These are phyloP conservation scores for Etia nguti DNA, from an alignment of 2,113 vertebrate species.

Conservation along the genomic window DNA sequence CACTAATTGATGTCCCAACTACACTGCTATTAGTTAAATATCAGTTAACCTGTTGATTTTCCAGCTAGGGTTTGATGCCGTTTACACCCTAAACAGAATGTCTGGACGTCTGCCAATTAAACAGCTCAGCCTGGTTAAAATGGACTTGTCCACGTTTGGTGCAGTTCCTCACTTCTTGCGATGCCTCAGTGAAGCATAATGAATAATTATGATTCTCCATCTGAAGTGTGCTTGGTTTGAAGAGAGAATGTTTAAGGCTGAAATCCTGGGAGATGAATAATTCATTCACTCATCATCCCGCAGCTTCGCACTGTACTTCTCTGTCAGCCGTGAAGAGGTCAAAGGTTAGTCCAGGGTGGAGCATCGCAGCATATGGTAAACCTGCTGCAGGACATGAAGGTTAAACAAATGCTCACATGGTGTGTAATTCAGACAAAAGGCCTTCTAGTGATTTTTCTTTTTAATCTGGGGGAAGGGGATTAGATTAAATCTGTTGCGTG, in stretches of 20 bases:
- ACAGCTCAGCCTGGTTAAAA: not conserved
- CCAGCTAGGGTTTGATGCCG: not conserved
- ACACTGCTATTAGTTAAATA: not conserved
- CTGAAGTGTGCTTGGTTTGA: not conserved
- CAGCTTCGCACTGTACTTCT: not conserved
- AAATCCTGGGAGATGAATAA: not conserved
- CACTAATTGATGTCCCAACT: not conserved
- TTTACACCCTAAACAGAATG: not conserved
- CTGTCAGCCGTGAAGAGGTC: not conserved
- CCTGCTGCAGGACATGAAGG: not conserved
- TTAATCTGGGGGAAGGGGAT: constrained; percentile 37
- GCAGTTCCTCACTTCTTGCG: not conserved
- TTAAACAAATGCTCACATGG: not conserved
- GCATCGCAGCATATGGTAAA: not conserved
- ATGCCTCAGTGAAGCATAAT: not conserved
- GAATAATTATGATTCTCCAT: not conserved
- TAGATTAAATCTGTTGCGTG: constrained; percentile 30
- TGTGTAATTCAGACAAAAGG: constrained; percentile 34
- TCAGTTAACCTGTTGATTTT: not conserved
- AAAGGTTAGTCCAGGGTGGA: not conserved
- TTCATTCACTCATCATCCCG: not conserved
- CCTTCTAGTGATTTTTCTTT: not conserved
- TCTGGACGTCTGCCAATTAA: not conserved
- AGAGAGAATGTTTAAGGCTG: not conserved
- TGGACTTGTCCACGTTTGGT: not conserved